phyloP scores from a whole-genome alignment of 2,113 vertebrate genomes.

The Scophthalmus maximus region DNA sequence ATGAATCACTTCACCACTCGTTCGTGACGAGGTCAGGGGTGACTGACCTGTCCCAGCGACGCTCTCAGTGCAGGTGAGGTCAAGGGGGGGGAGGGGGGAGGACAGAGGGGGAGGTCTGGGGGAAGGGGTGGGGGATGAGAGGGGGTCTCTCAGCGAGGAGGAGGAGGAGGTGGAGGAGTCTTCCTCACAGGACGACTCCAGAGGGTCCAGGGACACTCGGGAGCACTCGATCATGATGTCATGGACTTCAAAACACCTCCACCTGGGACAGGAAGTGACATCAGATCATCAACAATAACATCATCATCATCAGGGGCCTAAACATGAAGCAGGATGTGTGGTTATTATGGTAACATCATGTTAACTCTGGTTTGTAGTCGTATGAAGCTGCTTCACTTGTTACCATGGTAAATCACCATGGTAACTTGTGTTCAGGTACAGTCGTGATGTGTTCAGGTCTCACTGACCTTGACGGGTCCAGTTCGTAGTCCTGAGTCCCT shows the following conservation, averaged over 20 bases:
- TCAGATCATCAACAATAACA: background rate
- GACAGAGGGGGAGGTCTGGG: conserved; percentile 1
- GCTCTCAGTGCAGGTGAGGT: conserved; percentile 55
- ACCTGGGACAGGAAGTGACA: conserved; percentile 78
- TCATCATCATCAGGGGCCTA: no score
- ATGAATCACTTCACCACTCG: no score
- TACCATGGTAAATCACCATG: no score
- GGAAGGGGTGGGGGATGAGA: conserved; percentile 55
- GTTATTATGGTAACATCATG: no score
- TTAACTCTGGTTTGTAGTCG: no score
- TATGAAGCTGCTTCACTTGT: no score
- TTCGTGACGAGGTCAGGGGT: no score
- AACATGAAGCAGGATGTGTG: no score
- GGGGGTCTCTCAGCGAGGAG: conserved; percentile 83
- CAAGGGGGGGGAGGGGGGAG: background rate
- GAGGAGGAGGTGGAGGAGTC: conserved; percentile 82
- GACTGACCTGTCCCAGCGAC: conserved; percentile 79
- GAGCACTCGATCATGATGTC: conserved; percentile 98
- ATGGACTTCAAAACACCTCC: conserved; percentile 95
- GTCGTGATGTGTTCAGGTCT: background rate
- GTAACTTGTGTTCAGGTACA: no score
- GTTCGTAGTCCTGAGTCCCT: conserved; percentile 96
- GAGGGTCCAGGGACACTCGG: conserved; percentile 95
- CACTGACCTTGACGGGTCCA: conserved; percentile 93
- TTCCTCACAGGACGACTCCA: conserved; percentile 94